These are phyloP conservation scores for Synergus umbraculus DNA, from an alignment of 2,888 invertebrate species.

Conservation along the genomic window DNA sequence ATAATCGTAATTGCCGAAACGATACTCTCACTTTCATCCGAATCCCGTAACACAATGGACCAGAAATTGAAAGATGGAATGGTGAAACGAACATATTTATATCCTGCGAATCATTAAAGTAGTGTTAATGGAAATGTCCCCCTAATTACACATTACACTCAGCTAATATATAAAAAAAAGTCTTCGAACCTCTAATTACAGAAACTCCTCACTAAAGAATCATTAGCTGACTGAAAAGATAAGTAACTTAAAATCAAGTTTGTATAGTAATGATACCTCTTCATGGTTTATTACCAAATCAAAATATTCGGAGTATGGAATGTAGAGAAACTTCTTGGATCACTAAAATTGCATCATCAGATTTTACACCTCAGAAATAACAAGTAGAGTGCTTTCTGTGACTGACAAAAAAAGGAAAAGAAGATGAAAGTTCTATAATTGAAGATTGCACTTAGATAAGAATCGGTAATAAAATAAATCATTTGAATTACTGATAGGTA, in stretches of 20 bases:
- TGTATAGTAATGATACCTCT: constrained; percentile 12
- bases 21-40: constrained; percentile 31
- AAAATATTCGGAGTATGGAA: constrained; percentile 2
- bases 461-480: background rate
- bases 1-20: constrained; percentile 7
- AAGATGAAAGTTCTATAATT: background rate
- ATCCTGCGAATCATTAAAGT: background rate
- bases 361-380: background rate
- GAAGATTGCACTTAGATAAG: background rate
- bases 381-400: background rate
- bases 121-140: background rate
- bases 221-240: background rate
- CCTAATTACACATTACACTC: background rate
- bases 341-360: constrained; percentile 1
- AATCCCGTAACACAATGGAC: background rate
- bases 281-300: constrained; percentile 8
- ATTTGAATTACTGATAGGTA: background rate
- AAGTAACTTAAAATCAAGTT: background rate
- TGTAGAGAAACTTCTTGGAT: constrained; percentile 14
- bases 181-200: background rate
- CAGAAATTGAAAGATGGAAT: background rate
- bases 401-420: background rate
- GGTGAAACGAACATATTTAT: background rate
- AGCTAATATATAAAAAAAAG: background rate
- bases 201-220: background rate